Evolutionary conservation across 2,888 invertebrate species (phyloP).

Genomic region (Phyllotreta cruciferae): DNA sequence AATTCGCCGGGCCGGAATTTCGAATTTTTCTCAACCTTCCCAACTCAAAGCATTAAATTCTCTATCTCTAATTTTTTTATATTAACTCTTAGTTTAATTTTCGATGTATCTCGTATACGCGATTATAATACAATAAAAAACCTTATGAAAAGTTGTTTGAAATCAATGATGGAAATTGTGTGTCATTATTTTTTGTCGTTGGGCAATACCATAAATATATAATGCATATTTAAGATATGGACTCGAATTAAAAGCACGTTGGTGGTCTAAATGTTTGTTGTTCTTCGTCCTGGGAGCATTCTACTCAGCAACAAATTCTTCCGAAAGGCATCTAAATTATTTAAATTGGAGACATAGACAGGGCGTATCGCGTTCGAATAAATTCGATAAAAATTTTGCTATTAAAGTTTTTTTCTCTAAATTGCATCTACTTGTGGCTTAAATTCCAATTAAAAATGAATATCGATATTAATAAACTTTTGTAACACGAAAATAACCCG

Average conservation of each 20-base stretch:
- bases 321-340: slow-evolving; percentile 21
- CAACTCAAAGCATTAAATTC: too few relatives aligned
- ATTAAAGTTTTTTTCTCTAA: too few relatives aligned
- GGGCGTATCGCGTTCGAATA: too few relatives aligned
- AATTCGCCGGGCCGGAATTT: too few relatives aligned
- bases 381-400: too few relatives aligned
- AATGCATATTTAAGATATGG: slow-evolving; percentile 34
- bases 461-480: too few relatives aligned
- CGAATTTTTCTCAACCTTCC: too few relatives aligned
- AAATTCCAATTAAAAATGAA: too few relatives aligned
- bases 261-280: slow-evolving; percentile 28
- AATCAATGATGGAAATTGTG: slow-evolving; percentile 44
- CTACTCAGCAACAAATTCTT: slow-evolving; percentile 19
- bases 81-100: background rate
- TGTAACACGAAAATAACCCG: too few relatives aligned
- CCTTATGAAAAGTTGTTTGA: slow-evolving; percentile 41
- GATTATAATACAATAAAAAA: slow-evolving; percentile 37
- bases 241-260: slow-evolving; percentile 24
- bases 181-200: slow-evolving; percentile 45
- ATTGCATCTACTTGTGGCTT: too few relatives aligned
- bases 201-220: slow-evolving; percentile 38
- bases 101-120: slow-evolving; percentile 17
- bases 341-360: slow-evolving; percentile 2
- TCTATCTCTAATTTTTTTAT: too few relatives aligned
- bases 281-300: slow-evolving; percentile 16